Evolutionary conservation across 2,888 invertebrate genomes (phyloP), one percentile per base, ranked within the genome.

Genomic region (Andrena bucephala): DNA sequence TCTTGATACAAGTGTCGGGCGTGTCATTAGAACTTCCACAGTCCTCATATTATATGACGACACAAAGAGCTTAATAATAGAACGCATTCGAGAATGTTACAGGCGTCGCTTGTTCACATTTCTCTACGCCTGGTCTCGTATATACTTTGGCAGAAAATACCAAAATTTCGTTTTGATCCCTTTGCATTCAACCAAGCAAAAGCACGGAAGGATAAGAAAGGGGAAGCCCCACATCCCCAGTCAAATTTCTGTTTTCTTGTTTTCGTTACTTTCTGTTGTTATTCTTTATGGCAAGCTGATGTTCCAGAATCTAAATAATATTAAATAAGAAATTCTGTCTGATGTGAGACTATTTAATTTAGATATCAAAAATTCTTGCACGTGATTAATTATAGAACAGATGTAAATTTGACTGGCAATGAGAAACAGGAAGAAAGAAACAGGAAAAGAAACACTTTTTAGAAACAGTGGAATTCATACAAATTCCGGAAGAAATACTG

Each of bases 61-160:
- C 13, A 60, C 69, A 67, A 60, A 36, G 63, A 42, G 74, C 67
- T 65, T 71, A 74, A 75, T 74, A 82, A 78, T 82, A 82, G 74
- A 60, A 62, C 36, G 70, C 48, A 20, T 27, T 33, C 48, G 29
- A 54, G 71, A 20, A 80, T 20, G 24, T 73, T 73, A 73, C 48
- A 31, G 48, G 59, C 66, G 42, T 57, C 33, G 42, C 57, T 59
- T 50, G 48, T 71, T 57, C 65, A 29, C 29, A 66, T 57, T 57
- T 71, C 33, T 77, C 70, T 48, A 33, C 42, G 31, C 59, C 24
- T 5, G 29, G 29, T 42, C 29, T 57, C 54, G 4, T 42, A 29
- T 57, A 65, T 66, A 54, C 42, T 50, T 66, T 24, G 59, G 31
- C n/a, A 13, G 42, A 10, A 24, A 70, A 24, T 36, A 10, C n/a